Conservation (phyloP, 2,797 vertebrate species). For the Acrossocheilus wenchowensis region DNA sequence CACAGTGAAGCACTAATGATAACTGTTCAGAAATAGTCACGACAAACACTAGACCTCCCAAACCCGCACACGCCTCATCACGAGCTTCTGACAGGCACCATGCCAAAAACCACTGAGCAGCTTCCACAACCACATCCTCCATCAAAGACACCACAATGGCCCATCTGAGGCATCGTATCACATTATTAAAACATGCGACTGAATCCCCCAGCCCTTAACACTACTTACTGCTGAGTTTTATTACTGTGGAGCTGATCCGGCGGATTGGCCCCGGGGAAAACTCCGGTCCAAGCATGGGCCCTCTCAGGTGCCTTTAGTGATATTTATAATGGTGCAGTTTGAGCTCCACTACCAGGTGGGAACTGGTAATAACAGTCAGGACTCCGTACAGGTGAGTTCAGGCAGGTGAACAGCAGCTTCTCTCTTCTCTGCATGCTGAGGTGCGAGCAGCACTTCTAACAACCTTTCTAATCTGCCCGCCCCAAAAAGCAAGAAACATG, state of each 20-base stretch:
- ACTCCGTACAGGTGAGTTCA: slow-evolving; percentile 44
- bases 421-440: slow-evolving; percentile 58
- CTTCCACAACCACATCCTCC: slow-evolving; percentile 45
- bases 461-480: slow-evolving; percentile 50
- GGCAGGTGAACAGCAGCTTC: slow-evolving; percentile 42
- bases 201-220: slow-evolving; percentile 6
- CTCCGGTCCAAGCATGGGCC: slow-evolving; percentile 49
- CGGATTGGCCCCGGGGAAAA: slow-evolving; percentile 53
- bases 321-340: slow-evolving; percentile 35
- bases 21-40: slow-evolving; percentile 43
- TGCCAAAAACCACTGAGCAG: slow-evolving; percentile 40
- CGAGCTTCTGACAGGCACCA: slow-evolving; percentile 3
- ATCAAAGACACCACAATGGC: slow-evolving; percentile 37
- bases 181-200: slow-evolving; percentile 38
- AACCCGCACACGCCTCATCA: slow-evolving; percentile 35
- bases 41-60: slow-evolving; percentile 15
- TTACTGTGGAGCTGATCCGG: slow-evolving; percentile 62
- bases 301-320: slow-evolving; percentile 8
- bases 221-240: slow-evolving; percentile 65
- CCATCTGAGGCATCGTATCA: slow-evolving; percentile 8
- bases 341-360: slow-evolving; percentile 35
- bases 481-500: slow-evolving; percentile 65
- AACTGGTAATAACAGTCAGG: slow-evolving; percentile 16
- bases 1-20: slow-evolving; percentile 25
- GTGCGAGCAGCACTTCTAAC: slow-evolving; percentile 54